Evolutionary conservation across 2,797 vertebrate genomes (phyloP), one percentile per base, ranked within the genome.

Genomic region (Merluccius polli): DNA sequence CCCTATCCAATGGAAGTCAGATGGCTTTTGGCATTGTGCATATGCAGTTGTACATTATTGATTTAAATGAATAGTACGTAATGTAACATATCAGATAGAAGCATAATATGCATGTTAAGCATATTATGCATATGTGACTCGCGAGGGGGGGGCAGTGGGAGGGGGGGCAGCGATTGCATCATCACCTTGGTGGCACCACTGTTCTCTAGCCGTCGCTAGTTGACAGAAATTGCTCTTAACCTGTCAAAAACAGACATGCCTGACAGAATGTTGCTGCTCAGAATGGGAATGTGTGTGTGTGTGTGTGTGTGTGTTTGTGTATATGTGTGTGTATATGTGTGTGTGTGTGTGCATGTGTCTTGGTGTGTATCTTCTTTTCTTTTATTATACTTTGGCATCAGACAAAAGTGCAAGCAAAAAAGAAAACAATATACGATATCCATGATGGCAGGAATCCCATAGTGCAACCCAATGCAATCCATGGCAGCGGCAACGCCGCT

Each of bases 221-320:
- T 84, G 84, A 84, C 77, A 80, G 74, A 52, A 79, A 77, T 74
- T 78, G 77, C 65, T 86, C 59, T 77, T 81, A 81, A 81, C 48
- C 65, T 85, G 79, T 80, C 83, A 80, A 11, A 76, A 81, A 80
- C 65, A 74, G 70, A 21, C 41, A n/a, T 67, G 65, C 36, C 67
- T 86, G 75, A 32, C 75, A 77, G 75, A 75, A 31, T 36, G 63
- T 48, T 63, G 16, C n/a, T 65, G 73, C 68, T 65, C 21, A 31
- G 31, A 33, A 72, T 59, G 35, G 15, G n/a, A 67, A n/a, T 74
- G 70, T 67, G 29, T 78, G 32, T 71, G 21, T 63, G 29, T 80
- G 38, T 33, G 36, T 35, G 30, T 9, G 13, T 10, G 6, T 24
- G 48, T 16, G 16, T 73, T 33, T 74, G 73, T 81, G 33, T 52